Conservation (phyloP, 1,140 invertebrate species). For the Drosophila lacertosa region DNA sequence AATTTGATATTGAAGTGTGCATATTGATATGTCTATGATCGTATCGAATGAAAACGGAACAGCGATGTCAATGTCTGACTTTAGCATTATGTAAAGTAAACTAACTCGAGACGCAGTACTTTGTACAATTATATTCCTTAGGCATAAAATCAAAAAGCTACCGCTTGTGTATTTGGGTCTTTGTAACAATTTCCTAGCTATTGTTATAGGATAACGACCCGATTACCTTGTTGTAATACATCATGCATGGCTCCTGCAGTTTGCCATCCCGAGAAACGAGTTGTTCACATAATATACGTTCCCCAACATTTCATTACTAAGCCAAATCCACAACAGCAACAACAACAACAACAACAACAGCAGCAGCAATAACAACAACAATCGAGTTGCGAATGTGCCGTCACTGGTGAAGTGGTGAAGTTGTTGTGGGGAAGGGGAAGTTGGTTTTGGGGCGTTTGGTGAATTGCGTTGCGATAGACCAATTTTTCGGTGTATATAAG, state of each 20-base stretch:
- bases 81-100: slow-evolving; percentile 9
- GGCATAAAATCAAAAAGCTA: slow-evolving; percentile 47
- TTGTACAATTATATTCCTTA: slow-evolving; percentile 16
- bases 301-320: slow-evolving; percentile 80
- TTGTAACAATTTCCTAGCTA: slow-evolving; percentile 70
- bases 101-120: slow-evolving; percentile 13
- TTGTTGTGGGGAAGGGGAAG: slow-evolving; percentile 8
- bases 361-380: slow-evolving; percentile 39
- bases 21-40: slow-evolving; percentile 15
- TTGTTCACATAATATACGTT: slow-evolving; percentile 77
- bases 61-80: slow-evolving; percentile 41
- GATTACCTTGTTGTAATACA: slow-evolving; percentile 58
- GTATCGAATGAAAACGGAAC: slow-evolving; percentile 35
- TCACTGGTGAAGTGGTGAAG: too few relatives aligned
- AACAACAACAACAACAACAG: slow-evolving; percentile 5
- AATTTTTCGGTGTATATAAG: slow-evolving; percentile 80
- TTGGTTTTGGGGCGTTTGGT: slow-evolving; percentile 20
- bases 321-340: slow-evolving; percentile 62
- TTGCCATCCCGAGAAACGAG: slow-evolving; percentile 55
- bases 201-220: slow-evolving; percentile 79
- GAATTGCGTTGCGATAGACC: slow-evolving; percentile 70
- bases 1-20: not conserved
- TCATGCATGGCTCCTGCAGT: slow-evolving; percentile 35
- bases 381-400: slow-evolving; percentile 70
- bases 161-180: slow-evolving; percentile 58